A percentile compares a stretch with the other conserved stretches of the same genome.
Evolutionary conservation across 2,797 vertebrate species (phyloP).

Genomic region (Kryptopterus vitreolus): DNA sequence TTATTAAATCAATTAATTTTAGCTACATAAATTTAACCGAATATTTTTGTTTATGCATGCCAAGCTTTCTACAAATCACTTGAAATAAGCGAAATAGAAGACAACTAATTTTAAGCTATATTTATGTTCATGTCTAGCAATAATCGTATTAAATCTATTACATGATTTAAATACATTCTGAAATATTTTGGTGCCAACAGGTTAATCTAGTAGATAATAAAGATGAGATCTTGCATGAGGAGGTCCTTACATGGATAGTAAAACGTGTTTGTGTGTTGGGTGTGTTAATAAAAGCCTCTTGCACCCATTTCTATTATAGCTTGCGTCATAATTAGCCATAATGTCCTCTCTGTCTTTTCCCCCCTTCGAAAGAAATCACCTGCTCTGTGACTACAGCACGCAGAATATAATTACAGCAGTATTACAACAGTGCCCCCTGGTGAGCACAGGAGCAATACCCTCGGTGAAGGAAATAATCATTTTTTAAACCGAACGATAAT

Average conservation of each 20-base stretch:
- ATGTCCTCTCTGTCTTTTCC: not conserved
- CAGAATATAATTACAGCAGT: not conserved
- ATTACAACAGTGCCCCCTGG: constrained; percentile 27
- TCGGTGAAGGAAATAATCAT: not conserved
- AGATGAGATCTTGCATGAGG: no score
- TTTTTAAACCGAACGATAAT: not conserved
- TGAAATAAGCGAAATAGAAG: not conserved
- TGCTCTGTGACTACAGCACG: not conserved
- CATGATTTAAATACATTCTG: no score
- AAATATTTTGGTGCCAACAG: no score
- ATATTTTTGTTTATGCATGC: not conserved
- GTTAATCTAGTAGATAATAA: no score
- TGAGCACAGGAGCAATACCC: not conserved
- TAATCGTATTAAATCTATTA: not conserved
- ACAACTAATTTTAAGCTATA: not conserved
- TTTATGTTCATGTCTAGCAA: not conserved
- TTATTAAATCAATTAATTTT: not conserved
- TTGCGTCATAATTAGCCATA: not conserved
- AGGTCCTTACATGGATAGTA: not conserved
- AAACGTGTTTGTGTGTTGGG: not conserved
- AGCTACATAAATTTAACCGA: not conserved
- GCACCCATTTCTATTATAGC: not conserved
- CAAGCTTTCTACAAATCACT: not conserved
- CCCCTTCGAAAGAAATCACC: not conserved
- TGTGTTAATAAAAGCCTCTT: not conserved